Evolutionary conservation across 1,140 invertebrate genomes (phyloP).

Genomic region (Chlorops oryzae): DNA sequence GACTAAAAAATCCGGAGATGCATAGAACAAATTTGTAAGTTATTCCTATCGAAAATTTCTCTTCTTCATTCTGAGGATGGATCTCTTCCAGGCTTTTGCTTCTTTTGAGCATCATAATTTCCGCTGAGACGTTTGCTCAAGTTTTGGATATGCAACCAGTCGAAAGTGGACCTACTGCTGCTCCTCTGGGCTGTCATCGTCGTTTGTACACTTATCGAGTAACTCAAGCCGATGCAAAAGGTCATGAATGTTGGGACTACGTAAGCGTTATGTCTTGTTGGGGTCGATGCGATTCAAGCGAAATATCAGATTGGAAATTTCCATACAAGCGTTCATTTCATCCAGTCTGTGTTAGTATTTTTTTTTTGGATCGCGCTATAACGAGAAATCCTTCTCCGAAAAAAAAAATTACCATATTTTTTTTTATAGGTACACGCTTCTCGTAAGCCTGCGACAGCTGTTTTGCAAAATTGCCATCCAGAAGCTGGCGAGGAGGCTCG

Average conservation of each 20-base stretch:
- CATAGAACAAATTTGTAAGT: no score
- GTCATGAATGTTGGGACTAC: conserved; percentile 51
- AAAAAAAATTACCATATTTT: no score
- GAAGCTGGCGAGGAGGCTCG: conserved; percentile 53
- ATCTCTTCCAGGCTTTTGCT: no score
- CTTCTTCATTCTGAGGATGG: no score
- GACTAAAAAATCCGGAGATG: no score
- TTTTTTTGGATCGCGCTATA: no score
- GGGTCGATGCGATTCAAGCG: conserved; percentile 76
- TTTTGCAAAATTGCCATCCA: conserved; percentile 59
- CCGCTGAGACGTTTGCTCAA: no score
- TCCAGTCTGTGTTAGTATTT: conserved; percentile 78
- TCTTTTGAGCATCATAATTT: no score
- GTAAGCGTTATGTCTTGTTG: conserved; percentile 71
- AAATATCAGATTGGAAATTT: conserved; percentile 81
- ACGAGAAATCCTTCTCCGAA: no score
- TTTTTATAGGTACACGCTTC: conserved; percentile 69
- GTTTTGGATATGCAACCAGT: conserved; percentile 31
- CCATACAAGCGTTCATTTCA: conserved; percentile 77
- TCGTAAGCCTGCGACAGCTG: conserved; percentile 51
- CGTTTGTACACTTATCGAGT: conserved; percentile 49
- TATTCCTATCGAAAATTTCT: no score
- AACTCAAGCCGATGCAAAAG: conserved; percentile 29
- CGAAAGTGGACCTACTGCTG: conserved; percentile 26
- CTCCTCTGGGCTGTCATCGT: conserved; percentile 48